Base-by-base conservation (phyloP, 2,888 invertebrate species). In the Leptarthrus brevirostris region DNA sequence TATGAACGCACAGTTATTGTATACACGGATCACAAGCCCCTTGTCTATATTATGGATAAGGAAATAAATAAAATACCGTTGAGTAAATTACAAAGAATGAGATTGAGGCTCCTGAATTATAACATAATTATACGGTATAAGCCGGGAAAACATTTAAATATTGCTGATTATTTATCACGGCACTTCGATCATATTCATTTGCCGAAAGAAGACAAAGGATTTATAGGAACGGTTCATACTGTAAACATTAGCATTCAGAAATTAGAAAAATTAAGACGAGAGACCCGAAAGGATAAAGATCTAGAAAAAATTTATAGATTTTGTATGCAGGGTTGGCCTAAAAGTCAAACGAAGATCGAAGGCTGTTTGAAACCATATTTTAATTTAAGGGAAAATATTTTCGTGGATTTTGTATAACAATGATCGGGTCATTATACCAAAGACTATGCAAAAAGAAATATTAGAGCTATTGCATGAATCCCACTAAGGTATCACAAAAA, bases 401-500 rank as follows among this genome's bases (percentile, higher is more conserved):
- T 22, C 20, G 16, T 22, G 5, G 72, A 10, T 75, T n/a, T 14
- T 75, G n/a, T 69, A 66, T 69, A 61, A 44, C 71, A 74, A 4
- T n/a, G n/a, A n/a, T n/a, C n/a, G n/a, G n/a, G n/a, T n/a, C n/a
- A n/a, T n/a, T n/a, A n/a, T n/a, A n/a, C n/a, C n/a, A n/a, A n/a
- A n/a, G n/a, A n/a, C n/a, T n/a, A n/a, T n/a, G n/a, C n/a, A n/a
- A n/a, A n/a, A n/a, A n/a, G n/a, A n/a, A n/a, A n/a, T n/a, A n/a
- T n/a, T n/a, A n/a, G n/a, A n/a, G n/a, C n/a, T n/a, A n/a, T n/a
- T n/a, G n/a, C n/a, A n/a, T n/a, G n/a, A n/a, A n/a, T n/a, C n/a
- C n/a, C n/a, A n/a, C n/a, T 5, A 34, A 16, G 74, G 71, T 3
- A 72, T 72, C 14, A 58, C 71, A 40, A 74, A 72, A 64, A 74